Percentiles rank a stretch among this genome's conserved stretches.
Conservation (phyloP, 1,140 invertebrate species). For the Pissodes strobi region DNA sequence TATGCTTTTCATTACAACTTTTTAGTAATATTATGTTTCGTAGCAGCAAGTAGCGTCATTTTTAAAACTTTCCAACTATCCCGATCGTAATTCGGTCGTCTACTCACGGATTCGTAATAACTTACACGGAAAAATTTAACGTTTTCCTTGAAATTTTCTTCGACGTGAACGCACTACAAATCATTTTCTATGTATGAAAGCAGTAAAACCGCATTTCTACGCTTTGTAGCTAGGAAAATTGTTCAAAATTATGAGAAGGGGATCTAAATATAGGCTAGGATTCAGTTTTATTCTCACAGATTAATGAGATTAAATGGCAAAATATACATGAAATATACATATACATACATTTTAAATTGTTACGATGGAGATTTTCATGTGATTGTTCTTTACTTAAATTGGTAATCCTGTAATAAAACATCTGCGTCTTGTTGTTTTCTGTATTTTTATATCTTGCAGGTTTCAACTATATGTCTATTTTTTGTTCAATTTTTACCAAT, state of each 20-base stretch:
- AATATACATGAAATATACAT: too few relatives aligned
- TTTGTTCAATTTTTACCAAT: too few relatives aligned
- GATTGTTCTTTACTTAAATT: too few relatives aligned
- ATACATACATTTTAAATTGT: too few relatives aligned
- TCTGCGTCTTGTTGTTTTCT: too few relatives aligned
- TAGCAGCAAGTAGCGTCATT: conserved; percentile 10
- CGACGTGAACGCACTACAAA: conserved; percentile 26
- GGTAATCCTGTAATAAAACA: too few relatives aligned
- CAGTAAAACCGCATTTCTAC: conserved; percentile 27
- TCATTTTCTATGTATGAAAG: conserved; percentile 28
- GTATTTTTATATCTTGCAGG: too few relatives aligned
- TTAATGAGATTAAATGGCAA: too few relatives aligned
- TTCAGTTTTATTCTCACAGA: conserved; percentile 34
- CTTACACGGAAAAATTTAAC: conserved; percentile 26
- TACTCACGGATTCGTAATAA: conserved; percentile 28
- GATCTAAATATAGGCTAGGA: conserved; percentile 21
- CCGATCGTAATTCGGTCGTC: conserved; percentile 17
- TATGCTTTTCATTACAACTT: too few relatives aligned
- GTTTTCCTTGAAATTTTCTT: conserved; percentile 26
- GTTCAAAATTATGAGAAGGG: conserved; percentile 14
- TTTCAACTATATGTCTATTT: too few relatives aligned
- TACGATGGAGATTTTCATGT: too few relatives aligned
- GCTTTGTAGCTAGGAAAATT: conserved; percentile 23
- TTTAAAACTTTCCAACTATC: conserved; percentile 21
- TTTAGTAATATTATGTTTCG: too few relatives aligned